A percentile compares a stretch with the other conserved stretches of the same genome.
Evolutionary conservation across 2,113 vertebrate species (phyloP).

Genomic region (Heliornis fulica): DNA sequence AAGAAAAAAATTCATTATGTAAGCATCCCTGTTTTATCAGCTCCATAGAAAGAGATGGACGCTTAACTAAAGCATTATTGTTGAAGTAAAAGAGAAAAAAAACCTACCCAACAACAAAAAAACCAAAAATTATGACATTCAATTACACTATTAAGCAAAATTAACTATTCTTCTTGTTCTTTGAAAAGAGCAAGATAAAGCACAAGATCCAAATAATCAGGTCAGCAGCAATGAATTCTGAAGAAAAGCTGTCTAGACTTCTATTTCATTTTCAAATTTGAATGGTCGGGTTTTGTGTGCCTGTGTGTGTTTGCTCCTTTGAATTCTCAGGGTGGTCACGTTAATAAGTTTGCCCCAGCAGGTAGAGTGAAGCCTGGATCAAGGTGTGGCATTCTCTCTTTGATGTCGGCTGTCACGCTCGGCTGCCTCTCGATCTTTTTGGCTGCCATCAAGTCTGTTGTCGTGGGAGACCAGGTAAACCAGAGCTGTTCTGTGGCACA

Average conservation of each 20-base stretch:
- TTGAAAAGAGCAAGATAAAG: slow-evolving; percentile 74
- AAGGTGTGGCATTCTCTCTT: slow-evolving; percentile 82
- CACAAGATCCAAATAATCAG: slow-evolving; percentile 74
- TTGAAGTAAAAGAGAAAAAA: slow-evolving; percentile 48
- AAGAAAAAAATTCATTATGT: slow-evolving; percentile 61
- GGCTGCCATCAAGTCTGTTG: slow-evolving; percentile 84
- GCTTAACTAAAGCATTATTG: slow-evolving; percentile 71
- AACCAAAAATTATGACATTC: slow-evolving; percentile 72
- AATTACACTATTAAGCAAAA: slow-evolving; percentile 81
- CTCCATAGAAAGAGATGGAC: slow-evolving; percentile 41
- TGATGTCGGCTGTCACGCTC: slow-evolving; percentile 83
- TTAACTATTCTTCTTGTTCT: slow-evolving; percentile 75
- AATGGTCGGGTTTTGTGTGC: slow-evolving; percentile 42
- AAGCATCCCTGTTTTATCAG: slow-evolving; percentile 67
- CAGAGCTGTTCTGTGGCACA: slow-evolving; percentile 44
- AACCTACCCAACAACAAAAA: not conserved
- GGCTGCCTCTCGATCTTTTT: slow-evolving; percentile 76
- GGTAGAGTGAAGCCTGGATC: slow-evolving; percentile 79
- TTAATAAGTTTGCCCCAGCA: slow-evolving; percentile 84
- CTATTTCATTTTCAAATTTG: slow-evolving; percentile 72
- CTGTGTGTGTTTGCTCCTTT: slow-evolving; percentile 71
- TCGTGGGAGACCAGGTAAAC: slow-evolving; percentile 79
- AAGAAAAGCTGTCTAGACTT: slow-evolving; percentile 82
- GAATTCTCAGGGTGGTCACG: slow-evolving; percentile 86
- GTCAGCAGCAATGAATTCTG: slow-evolving; percentile 74